Evolutionary conservation across 2,113 vertebrate genomes (phyloP), one percentile per base, ranked within the genome.

Genomic region (Notarius quadriscutis): DNA sequence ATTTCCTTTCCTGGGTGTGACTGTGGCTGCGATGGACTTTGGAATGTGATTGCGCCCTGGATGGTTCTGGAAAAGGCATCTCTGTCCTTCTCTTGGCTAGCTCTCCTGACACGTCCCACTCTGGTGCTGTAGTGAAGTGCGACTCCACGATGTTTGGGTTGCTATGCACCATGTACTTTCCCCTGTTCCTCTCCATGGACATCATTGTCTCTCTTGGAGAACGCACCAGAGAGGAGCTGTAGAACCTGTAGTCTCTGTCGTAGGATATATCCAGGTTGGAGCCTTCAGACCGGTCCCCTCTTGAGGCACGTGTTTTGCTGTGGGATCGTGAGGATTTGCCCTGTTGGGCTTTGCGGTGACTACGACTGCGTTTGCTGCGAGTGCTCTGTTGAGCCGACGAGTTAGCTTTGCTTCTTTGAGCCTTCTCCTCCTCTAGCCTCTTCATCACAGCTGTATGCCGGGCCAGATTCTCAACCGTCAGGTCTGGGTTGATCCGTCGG

Each of bases 21-120:
- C 97, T 99, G 94, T 99, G 98, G 87, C 98, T 99, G 91, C 98
- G 97, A 94, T 99, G 98, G 84, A 99, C 98, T 94, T 99, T 99
- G 18, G 98, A 98, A 85, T 96, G 95, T 88, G 97, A 97, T 72
- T 97, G 98, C 72, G 97, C 97, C 87, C 98, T 94, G 84, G 98
- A 99, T 83, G 98, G 98, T 89, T 99, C 98, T 2, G 98, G 98
- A 92, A 99, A 99, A 92, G 97, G 98, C 96, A 99, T 98, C 95
- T 99, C 98, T 83, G 97, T 99, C 92, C 98, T 96, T 86, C 98
- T 95, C 93, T 99, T 99, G 87, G 98, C 97, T 81, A 99, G 90
- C 89, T 99, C 98, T 27, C 97, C 98, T 3, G 98, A 99, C 81
- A 99, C 98, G 0, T 99, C 98, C 98, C 98, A 99, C 89, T 99